These are phyloP conservation scores for Strigamia crassipes DNA, from an alignment of 2,888 invertebrate genomes.

Conservation along the genomic window DNA sequence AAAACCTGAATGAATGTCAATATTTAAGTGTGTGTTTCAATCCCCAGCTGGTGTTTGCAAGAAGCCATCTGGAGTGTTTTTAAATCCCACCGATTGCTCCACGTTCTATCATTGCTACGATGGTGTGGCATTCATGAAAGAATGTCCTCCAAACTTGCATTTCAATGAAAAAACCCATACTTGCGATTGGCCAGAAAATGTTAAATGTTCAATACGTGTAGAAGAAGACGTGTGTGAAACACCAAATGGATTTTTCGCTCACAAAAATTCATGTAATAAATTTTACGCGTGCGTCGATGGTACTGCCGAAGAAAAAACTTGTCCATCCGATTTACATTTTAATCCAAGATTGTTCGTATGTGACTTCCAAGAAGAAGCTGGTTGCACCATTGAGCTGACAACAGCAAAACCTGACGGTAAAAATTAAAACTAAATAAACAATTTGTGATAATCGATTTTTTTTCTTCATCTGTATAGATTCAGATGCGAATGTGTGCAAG, in stretches of 20 bases:
- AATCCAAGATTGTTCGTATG: background rate
- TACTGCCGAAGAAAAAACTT: background rate
- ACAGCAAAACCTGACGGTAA: background rate
- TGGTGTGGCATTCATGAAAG: constrained; percentile 46
- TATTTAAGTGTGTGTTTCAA: background rate
- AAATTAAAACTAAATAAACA: background rate
- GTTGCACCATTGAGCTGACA: background rate
- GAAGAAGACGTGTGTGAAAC: constrained; percentile 2
- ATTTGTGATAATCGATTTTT: background rate
- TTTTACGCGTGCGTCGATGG: background rate
- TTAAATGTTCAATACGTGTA: background rate
- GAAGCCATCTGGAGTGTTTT: constrained; percentile 6
- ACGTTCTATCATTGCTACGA: constrained; percentile 36
- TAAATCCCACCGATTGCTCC: constrained; percentile 27
- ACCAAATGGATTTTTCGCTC: background rate
- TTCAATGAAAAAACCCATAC: constrained; percentile 48
- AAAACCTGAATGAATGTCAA: too few relatives aligned
- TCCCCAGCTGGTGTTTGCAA: constrained; percentile 32
- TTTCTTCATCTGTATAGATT: background rate
- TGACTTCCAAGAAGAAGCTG: constrained; percentile 26
- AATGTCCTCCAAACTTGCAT: constrained; percentile 46
- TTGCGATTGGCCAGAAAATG: constrained; percentile 51
- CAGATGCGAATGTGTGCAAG: constrained; percentile 24
- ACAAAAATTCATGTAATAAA: background rate
- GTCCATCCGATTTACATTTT: constrained; percentile 43